These are phyloP conservation scores for Molanna angustata DNA, from an alignment of 2,888 invertebrate genomes.

Conservation along the genomic window DNA sequence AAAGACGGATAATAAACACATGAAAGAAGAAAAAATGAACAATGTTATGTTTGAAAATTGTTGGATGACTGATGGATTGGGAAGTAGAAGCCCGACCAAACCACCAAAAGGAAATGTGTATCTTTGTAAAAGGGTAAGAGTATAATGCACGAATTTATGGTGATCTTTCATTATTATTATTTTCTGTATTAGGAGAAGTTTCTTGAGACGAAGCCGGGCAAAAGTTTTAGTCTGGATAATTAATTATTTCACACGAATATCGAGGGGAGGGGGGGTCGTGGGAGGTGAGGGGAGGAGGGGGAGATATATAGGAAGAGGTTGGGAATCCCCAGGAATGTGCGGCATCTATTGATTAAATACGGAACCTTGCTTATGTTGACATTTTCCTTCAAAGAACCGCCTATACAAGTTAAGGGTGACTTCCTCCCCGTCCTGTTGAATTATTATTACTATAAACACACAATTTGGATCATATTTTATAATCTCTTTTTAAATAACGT, in stretches of 20 bases:
- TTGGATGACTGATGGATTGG: too few species aligned
- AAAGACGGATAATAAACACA: too few species aligned
- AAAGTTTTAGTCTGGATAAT: conserved; percentile 8
- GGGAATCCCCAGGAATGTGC: conserved; percentile 16
- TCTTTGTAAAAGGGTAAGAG: too few species aligned
- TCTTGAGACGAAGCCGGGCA: conserved; percentile 3
- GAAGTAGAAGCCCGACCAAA: too few species aligned
- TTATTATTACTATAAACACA: too few species aligned
- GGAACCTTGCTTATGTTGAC: conserved; percentile 14
- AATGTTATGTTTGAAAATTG: too few species aligned
- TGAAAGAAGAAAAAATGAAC: too few species aligned
- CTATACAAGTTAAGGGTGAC: too few species aligned
- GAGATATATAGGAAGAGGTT: background rate
- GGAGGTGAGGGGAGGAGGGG: background rate
- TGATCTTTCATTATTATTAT: background rate
- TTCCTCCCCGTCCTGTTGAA: too few species aligned
- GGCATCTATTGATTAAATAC: conserved; percentile 29
- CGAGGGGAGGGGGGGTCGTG: background rate
- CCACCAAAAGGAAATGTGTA: too few species aligned
- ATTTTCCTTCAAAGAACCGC: background rate
- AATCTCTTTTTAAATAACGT: too few species aligned
- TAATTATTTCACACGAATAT: conserved; percentile 9
- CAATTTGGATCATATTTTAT: too few species aligned
- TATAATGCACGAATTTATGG: background rate
- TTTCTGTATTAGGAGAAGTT: conserved; percentile 6